These are phyloP conservation scores for Ceratina australensis DNA, from an alignment of 1,140 invertebrate species.

Conservation along the genomic window DNA sequence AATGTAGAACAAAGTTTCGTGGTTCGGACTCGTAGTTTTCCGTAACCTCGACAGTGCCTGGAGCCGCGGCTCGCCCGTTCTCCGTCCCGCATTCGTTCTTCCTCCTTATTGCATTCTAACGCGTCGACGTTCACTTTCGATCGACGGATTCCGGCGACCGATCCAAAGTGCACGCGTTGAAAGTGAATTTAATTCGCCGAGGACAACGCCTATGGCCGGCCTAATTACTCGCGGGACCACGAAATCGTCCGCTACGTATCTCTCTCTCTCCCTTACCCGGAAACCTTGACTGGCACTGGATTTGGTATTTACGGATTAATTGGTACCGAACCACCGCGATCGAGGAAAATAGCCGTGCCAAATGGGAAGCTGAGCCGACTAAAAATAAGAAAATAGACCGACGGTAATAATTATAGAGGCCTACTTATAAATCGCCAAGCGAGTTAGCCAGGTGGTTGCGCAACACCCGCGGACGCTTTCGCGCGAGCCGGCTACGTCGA, in stretches of 20 bases:
- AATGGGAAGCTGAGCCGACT: background rate
- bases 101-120: slow-evolving; percentile 64
- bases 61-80: slow-evolving; percentile 10
- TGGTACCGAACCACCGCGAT: background rate
- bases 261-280: background rate
- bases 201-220: slow-evolving; percentile 45
- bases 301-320: too few relatives aligned
- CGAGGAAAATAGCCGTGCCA: background rate
- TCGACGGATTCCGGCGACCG: slow-evolving; percentile 59
- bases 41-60: slow-evolving; percentile 55
- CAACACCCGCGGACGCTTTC: background rate
- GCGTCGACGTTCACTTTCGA: slow-evolving; percentile 72
- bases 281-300: background rate
- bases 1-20: background rate
- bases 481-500: background rate
- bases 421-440: background rate
- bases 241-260: background rate
- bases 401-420: background rate
- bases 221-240: slow-evolving; percentile 11
- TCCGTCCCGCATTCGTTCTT: slow-evolving; percentile 19
- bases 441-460: background rate
- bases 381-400: background rate
- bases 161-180: slow-evolving; percentile 56
- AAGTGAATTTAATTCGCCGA: slow-evolving; percentile 64
- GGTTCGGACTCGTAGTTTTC: slow-evolving; percentile 48